phyloP scores from a whole-genome alignment of 2,113 vertebrate species.

The Brachyhypopomus occidentalis region DNA sequence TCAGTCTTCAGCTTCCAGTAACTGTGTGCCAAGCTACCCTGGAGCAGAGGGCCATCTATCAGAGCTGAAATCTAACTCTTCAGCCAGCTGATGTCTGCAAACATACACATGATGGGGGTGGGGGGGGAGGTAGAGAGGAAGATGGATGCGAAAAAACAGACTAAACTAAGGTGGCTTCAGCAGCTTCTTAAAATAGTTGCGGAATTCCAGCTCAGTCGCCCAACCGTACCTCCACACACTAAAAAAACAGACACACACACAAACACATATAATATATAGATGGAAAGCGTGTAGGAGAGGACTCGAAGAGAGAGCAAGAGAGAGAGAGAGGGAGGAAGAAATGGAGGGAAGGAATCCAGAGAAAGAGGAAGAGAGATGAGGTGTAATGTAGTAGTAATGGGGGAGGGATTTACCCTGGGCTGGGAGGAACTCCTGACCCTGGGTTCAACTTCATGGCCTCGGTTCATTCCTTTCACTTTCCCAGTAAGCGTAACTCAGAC shows the following conservation, averaged over 20 bases:
- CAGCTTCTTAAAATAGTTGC: constrained; percentile 51
- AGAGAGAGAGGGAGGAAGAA: background rate
- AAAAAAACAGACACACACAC: constrained; percentile 30
- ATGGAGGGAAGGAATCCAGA: background rate
- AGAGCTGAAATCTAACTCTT: constrained; percentile 2
- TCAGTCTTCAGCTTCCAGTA: constrained; percentile 23
- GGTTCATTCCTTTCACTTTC: constrained; percentile 33
- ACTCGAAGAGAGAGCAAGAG: no score
- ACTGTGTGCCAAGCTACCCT: background rate
- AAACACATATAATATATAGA: constrained; percentile 11
- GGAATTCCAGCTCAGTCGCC: constrained; percentile 37
- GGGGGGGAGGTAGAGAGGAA: background rate
- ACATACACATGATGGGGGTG: background rate
- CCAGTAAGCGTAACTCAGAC: background rate
- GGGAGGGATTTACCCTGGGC: constrained; percentile 3
- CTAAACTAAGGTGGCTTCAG: constrained; percentile 27
- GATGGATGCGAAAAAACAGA: constrained; percentile 17
- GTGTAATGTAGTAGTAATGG: background rate
- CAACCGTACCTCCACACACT: constrained; percentile 18
- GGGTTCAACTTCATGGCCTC: constrained; percentile 49
- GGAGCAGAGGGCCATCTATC: background rate
- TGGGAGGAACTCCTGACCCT: constrained; percentile 41
- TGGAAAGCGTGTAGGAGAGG: background rate
- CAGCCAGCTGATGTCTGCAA: background rate
- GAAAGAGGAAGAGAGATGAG: background rate